Evolutionary conservation across 2,888 invertebrate species (phyloP), one percentile per base, ranked within the genome.

Genomic region (Synergus gifuensis): DNA sequence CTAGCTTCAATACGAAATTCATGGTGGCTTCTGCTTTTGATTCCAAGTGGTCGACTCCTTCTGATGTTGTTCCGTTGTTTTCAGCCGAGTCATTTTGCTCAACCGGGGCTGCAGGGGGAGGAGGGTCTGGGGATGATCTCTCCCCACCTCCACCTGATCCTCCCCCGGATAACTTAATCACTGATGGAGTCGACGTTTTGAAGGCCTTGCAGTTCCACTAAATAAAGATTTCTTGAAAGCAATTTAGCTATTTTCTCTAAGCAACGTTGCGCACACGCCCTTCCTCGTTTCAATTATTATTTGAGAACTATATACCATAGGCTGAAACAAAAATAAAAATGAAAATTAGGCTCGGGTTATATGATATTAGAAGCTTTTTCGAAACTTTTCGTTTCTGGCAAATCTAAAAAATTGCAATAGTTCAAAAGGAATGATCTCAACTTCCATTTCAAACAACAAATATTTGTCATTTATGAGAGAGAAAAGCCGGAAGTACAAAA

Each of bases 181-280:
- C 92, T 88, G 92, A 92, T 83, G 92, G 91, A 87, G 90, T 91
- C 91, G 92, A 91, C 92, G 92, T 92, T 89, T 91, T 92, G 93
- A 89, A 89, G 89, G 92, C 89, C 87, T 89, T 88, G 79, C 64
- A 78, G 54, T 81, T 82, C 73, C 84, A 82, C 76, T 82, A 66
- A 80, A 79, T 77, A 69, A 81, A 81, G 83, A 79, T 76, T 77
- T 82, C 44, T 76, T 79, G 78, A 73, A 28, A 64, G 14, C 44
- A 46, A 62, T 9, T 77, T 42, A 58, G 60, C n/a, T 46, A 58
- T 49, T 78, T 18, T 46, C 16, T 76, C 62, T n/a, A 54, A 58
- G 11, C 14, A 64, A 76, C 18, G 64, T 49, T 60, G 60, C 76
- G 60, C 64, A 66, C 46, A 62, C 40, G 64, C 62, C 46, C 54